Base-by-base conservation (phyloP, 2,888 invertebrate genomes). In the Plagodis dolabraria region DNA sequence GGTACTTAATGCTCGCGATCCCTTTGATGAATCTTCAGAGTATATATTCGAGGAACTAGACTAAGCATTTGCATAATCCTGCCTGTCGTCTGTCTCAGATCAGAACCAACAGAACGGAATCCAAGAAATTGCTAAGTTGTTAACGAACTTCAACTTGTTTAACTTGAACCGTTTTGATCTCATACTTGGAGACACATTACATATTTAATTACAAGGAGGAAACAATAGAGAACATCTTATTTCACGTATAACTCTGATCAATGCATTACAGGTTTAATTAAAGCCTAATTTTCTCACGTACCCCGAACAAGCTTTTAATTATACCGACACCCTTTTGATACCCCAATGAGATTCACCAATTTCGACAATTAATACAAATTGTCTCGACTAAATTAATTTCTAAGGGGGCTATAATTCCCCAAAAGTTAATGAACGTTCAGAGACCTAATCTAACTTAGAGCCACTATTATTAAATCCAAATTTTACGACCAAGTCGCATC, bases 361-460 rank as follows among this genome's bases (percentile, higher is more conserved):
- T 74, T 67, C 68, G 40, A 65, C 71, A 74, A 78, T 77, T 74
- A 76, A 76, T 80, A 74, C 77, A 69, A 74, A 74, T 70, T 70
- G 72, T 74, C 71, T 70, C 67, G 57, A 35, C 67, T 68, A 76
- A 80, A 79, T 78, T 77, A 77, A 77, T 79, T 77, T 74, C 66
- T 70, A 63, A 65, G 67, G 70, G 65, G 66, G 71, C 65, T 64
- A 77, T 77, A 76, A 73, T 72, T 76, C 68, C 69, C 53, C 34
- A 63, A 65, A 72, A 71, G 67, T 68, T 72, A 78, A 77, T 77
- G 70, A 76, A 77, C 71, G 65, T 76, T 75, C 74, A 75, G 76
- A 75, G 69, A 71, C 70, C 69, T 75, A 72, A 78, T 75, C 71
- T 72, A 71, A 70, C 63, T 66, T 68, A 70, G 71, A 54, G 53